Conservation (phyloP, 2,888 invertebrate genomes). For the Ptilodon capucinus region DNA sequence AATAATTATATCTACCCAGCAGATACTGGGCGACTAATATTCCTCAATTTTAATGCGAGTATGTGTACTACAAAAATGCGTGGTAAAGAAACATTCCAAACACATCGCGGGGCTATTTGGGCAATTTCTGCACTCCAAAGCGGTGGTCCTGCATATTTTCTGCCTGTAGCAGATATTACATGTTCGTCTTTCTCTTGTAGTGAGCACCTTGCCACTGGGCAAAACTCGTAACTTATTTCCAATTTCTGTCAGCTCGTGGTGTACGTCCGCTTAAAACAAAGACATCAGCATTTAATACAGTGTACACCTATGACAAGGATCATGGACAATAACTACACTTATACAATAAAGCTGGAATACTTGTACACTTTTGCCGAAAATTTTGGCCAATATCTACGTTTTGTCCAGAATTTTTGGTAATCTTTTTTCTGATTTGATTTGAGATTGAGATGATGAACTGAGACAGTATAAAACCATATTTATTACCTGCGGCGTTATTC, state of each 20-base stretch:
- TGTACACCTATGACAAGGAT: not conserved
- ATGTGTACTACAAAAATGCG: not conserved
- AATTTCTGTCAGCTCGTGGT: not conserved
- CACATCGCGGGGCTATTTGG: not conserved
- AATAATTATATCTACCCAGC: no score
- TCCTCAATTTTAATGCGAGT: not conserved
- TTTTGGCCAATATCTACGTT: no score
- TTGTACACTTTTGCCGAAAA: no score
- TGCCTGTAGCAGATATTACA: not conserved
- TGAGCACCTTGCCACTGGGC: not conserved
- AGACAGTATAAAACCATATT: no score
- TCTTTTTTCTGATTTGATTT: no score
- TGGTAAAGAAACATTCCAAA: conserved; percentile 6
- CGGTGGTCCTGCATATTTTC: not conserved
- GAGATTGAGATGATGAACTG: no score
- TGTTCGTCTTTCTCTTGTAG: not conserved
- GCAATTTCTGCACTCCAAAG: not conserved
- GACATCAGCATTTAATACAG: not conserved
- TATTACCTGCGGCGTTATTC: no score
- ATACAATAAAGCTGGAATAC: no score
- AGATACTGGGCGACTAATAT: no score
- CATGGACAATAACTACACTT: no score
- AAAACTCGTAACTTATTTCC: not conserved
- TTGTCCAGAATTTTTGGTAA: no score
- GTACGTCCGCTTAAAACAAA: not conserved